A percentile compares a stretch with the other conserved stretches of the same genome.
phyloP scores from a whole-genome alignment of 2,888 invertebrate species.

The Sepioteuthis lessoniana region DNA sequence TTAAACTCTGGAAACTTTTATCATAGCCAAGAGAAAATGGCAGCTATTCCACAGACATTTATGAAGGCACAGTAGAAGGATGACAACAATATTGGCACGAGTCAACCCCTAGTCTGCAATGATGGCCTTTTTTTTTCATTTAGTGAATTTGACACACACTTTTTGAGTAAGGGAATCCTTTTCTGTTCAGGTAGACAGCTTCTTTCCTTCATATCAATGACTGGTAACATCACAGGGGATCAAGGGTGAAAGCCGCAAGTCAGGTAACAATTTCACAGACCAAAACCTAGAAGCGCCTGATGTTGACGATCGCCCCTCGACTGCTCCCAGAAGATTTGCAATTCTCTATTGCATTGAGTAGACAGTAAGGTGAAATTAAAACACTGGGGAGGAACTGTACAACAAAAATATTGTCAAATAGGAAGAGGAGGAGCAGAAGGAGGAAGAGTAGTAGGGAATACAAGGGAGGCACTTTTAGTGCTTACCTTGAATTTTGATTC shows the following conservation, averaged over 20 bases:
- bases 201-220: background rate
- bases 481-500: background rate
- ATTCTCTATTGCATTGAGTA: slow-evolving; percentile 48
- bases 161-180: background rate
- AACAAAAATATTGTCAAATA: slow-evolving; percentile 38
- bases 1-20: background rate
- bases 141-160: background rate
- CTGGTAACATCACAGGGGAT: slow-evolving; percentile 21
- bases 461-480: background rate
- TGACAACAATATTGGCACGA: background rate
- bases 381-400: slow-evolving; percentile 41
- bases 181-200: slow-evolving; percentile 1
- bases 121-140: background rate
- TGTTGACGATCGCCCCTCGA: slow-evolving; percentile 44
- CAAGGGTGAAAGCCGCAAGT: slow-evolving; percentile 37
- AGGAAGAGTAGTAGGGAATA: background rate
- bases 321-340: slow-evolving; percentile 46
- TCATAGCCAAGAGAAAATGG: background rate
- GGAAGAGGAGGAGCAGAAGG: background rate
- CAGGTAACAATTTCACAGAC: slow-evolving; percentile 39
- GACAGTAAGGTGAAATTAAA: slow-evolving; percentile 47
- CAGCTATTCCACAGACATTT: background rate
- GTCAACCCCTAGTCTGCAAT: background rate
- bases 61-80: background rate
- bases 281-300: slow-evolving; percentile 44